Evolutionary conservation across 2,888 invertebrate species (phyloP).

Genomic region (Ommatoiulus sabulosus): DNA sequence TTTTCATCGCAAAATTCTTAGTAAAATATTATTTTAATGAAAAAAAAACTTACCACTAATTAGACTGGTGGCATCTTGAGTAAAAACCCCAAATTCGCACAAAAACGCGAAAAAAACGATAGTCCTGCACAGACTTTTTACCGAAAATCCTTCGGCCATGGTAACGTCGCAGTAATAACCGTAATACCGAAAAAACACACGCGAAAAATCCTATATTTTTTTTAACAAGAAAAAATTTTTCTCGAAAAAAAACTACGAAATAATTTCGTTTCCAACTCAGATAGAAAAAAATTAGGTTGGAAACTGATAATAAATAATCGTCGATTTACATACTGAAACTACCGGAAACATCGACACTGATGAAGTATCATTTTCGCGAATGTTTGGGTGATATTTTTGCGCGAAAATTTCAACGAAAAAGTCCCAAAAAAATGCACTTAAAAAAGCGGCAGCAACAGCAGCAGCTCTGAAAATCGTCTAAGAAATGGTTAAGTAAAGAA

Average conservation of each 20-base stretch:
- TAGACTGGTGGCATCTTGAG: slow-evolving; percentile 11
- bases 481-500: not conserved
- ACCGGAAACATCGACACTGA: too few relatives aligned
- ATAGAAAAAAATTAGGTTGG: not conserved
- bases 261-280: too few relatives aligned
- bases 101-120: not conserved
- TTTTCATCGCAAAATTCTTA: too few relatives aligned
- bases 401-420: not conserved
- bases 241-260: not conserved
- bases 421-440: too few relatives aligned
- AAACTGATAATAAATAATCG: not conserved
- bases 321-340: too few relatives aligned
- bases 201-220: too few relatives aligned
- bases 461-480: not conserved
- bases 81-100: not conserved
- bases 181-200: not conserved
- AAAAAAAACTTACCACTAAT: not conserved
- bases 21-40: too few relatives aligned
- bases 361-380: too few relatives aligned
- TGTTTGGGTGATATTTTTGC: not conserved
- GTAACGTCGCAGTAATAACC: too few relatives aligned
- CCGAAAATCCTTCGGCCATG: too few relatives aligned
- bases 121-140: not conserved
- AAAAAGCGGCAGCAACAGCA: too few relatives aligned
- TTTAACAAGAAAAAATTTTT: too few relatives aligned